Evolutionary conservation across 1,140 invertebrate genomes (phyloP), one percentile per base, ranked within the genome.

Genomic region (Mercenaria mercenaria): DNA sequence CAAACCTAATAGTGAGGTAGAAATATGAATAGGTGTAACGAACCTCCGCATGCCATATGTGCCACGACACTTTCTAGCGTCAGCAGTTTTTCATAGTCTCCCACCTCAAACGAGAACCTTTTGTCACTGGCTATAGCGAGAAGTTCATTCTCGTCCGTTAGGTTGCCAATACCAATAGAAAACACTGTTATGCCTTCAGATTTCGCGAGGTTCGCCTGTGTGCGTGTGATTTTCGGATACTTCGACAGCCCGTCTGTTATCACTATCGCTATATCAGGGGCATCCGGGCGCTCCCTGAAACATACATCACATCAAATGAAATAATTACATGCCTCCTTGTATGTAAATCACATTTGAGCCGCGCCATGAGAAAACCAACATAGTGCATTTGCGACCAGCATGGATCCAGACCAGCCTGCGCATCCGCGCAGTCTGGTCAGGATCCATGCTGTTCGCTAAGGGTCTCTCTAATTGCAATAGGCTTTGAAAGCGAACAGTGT

Each of bases 161-260:
- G 91, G 37, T 79, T 85, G 0, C 93, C 93, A 47, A 94, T 92
- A 41, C 94, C 94, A 43, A 94, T 90, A 23, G 91, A 81, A 61
- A 94, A 94, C 69, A 94, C 80, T 20, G 77, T 92, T 37, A 93
- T 93, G n/a, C 93, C 92, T 11, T 84, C 88, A 18, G 81, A 26
- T 34, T 91, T 90, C 13, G 92, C 92, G 0, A 64, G 37, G 20
- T 86, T 29, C 0, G 93, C 93, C 67, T 92, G 87, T 3, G 72
- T 50, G 50, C 69, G 77, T 0, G 93, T 94, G 1, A 90, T 13
- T 11, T 50, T 59, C 2, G 92, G 90, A 34, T 72, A 89, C 41
- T 91, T 92, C 13, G 93, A 93, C n/a, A 84, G 67, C 18, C 93
- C 93, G 84, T 94, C 93, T 0, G 93, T 94, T 47, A 94, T 89